These are phyloP conservation scores for Danionella cerebrum DNA, from an alignment of 2,113 vertebrate species.

Conservation along the genomic window DNA sequence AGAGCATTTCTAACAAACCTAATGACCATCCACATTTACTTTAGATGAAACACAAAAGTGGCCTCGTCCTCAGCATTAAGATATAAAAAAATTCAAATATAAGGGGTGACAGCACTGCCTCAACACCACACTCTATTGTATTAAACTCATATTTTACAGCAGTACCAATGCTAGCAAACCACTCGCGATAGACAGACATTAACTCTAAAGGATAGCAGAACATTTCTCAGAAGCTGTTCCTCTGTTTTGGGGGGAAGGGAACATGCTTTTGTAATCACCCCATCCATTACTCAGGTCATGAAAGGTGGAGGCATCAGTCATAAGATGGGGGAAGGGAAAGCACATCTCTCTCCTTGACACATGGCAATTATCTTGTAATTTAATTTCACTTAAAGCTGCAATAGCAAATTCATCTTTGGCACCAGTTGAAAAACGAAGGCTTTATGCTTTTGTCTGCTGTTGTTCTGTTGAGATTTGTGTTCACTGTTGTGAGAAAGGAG, in stretches of 20 bases:
- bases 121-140: conserved; percentile 21
- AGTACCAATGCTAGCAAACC: not conserved
- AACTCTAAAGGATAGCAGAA: not conserved
- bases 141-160: conserved; percentile 34
- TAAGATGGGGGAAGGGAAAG: not conserved
- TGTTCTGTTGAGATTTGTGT: not conserved
- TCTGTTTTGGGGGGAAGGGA: not conserved
- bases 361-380: not conserved
- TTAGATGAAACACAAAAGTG: not conserved
- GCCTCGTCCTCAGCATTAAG: not conserved
- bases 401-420: not conserved
- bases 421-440: not conserved
- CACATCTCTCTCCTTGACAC: not conserved
- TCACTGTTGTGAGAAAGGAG: not conserved
- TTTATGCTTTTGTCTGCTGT: not conserved
- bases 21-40: not conserved
- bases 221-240: not conserved
- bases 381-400: not conserved
- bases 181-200: not conserved
- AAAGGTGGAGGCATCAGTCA: conserved; percentile 30
- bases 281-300: conserved; percentile 31
- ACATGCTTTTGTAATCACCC: conserved; percentile 30
- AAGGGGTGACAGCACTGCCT: not conserved
- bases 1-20: not conserved
- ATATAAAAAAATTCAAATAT: conserved; percentile 23